A percentile compares a stretch with the other conserved stretches of the same genome.
These are phyloP conservation scores for Vanessa atalanta DNA, from an alignment of 1,140 invertebrate species.

Conservation along the genomic window DNA sequence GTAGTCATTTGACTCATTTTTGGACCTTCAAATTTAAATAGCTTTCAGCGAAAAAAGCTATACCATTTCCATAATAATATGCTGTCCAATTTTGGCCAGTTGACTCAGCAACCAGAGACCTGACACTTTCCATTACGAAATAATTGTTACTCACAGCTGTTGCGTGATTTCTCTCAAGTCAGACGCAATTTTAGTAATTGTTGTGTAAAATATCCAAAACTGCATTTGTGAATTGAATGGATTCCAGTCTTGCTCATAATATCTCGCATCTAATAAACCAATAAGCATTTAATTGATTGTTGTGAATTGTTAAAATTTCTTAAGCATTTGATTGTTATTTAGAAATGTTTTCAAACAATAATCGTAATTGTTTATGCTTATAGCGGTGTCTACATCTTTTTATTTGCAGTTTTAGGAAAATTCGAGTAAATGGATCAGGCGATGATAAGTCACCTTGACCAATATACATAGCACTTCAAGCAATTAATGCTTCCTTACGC, in stretches of 20 bases:
- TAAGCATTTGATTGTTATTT: conserved; percentile 9
- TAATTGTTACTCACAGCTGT: conserved; percentile 46
- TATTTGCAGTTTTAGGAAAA: too few relatives aligned
- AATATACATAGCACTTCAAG: too few relatives aligned
- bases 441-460: too few relatives aligned
- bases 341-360: not conserved
- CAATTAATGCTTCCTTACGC: too few relatives aligned
- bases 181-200: conserved; percentile 42
- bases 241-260: conserved; percentile 8
- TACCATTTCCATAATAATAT: conserved; percentile 16
- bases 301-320: not conserved
- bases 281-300: conserved; percentile 1
- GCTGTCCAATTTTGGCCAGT: conserved; percentile 6
- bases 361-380: not conserved
- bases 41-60: conserved; percentile 1
- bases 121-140: conserved; percentile 45
- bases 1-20: too few relatives aligned
- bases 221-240: conserved; percentile 11
- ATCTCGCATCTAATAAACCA: conserved; percentile 2
- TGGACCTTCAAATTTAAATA: not conserved
- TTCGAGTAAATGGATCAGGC: too few relatives aligned
- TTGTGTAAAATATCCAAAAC: conserved; percentile 44
- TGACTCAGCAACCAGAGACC: conserved; percentile 27
- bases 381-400: too few relatives aligned
- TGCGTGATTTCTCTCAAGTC: conserved; percentile 42